Evolutionary conservation across 2,113 vertebrate genomes (phyloP).

Genomic region (Rutilus rutilus): DNA sequence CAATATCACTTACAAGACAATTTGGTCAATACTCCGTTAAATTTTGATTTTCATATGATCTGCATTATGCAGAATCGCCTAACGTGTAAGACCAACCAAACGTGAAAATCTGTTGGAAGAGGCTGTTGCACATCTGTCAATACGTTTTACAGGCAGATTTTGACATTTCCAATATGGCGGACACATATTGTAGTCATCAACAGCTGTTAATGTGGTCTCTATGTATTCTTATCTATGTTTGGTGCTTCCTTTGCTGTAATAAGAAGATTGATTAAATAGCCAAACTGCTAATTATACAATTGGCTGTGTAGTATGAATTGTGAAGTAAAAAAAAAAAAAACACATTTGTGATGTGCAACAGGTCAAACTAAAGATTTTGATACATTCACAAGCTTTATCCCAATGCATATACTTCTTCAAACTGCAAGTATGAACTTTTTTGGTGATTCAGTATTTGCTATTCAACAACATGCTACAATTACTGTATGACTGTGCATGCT

Average conservation of each 20-base stretch:
- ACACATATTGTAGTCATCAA: background rate
- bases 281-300: background rate
- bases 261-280: background rate
- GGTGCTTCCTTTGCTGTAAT: background rate
- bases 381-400: too few relatives aligned
- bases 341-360: too few relatives aligned
- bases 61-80: background rate
- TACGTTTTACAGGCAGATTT: background rate
- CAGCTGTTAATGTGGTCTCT: background rate
- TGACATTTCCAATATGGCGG: background rate
- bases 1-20: conserved; percentile 8
- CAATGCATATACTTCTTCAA: too few relatives aligned
- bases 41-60: background rate
- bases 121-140: background rate
- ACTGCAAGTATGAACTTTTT: too few relatives aligned
- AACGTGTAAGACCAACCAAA: background rate
- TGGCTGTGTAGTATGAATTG: background rate
- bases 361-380: too few relatives aligned
- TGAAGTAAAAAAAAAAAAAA: too few relatives aligned
- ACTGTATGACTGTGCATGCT: too few relatives aligned
- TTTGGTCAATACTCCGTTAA: background rate
- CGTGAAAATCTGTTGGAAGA: conserved; percentile 1
- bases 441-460: too few relatives aligned
- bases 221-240: background rate
- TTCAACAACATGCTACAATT: too few relatives aligned